These are phyloP conservation scores for Pediacus dermestoides DNA, from an alignment of 2,888 invertebrate genomes.

Conservation along the genomic window DNA sequence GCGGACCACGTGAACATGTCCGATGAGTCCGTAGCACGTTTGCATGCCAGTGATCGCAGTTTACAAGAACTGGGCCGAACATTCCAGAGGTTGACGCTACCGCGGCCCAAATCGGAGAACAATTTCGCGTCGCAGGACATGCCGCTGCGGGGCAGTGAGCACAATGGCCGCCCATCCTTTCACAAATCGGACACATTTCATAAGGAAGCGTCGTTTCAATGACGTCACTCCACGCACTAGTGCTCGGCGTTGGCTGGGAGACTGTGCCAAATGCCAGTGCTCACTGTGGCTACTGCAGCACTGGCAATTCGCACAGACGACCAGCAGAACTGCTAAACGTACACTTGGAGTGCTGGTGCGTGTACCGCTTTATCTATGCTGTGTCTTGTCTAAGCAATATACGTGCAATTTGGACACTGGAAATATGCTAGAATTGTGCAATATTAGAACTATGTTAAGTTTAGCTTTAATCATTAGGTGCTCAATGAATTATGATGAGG, in stretches of 20 bases:
- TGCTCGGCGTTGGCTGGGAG: conserved; percentile 39
- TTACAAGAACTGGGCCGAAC: conserved; percentile 63
- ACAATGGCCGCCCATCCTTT: conserved; percentile 59
- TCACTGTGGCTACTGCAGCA: conserved; percentile 34
- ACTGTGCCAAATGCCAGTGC: conserved; percentile 37
- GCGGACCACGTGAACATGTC: conserved; percentile 80
- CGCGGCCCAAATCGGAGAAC: conserved; percentile 79
- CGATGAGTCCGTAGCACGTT: conserved; percentile 62
- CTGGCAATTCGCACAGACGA: conserved; percentile 35
- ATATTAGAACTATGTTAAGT: conserved; percentile 50
- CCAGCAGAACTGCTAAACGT: conserved; percentile 1
- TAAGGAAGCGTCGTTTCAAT: conserved; percentile 65
- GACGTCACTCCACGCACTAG: conserved; percentile 72
- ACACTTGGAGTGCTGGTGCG: conserved; percentile 27
- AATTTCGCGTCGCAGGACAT: conserved; percentile 68
- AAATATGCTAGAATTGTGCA: conserved; percentile 49
- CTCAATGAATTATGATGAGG: conserved; percentile 46
- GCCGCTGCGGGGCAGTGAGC: conserved; percentile 58
- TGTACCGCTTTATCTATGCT: conserved; percentile 23
- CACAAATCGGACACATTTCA: conserved; percentile 79
- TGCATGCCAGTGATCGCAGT: conserved; percentile 46
- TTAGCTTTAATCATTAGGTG: conserved; percentile 53
- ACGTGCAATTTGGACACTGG: conserved; percentile 34
- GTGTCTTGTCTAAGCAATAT: conserved; percentile 41
- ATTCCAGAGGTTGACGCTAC: conserved; percentile 64